Evolutionary conservation across 1,140 invertebrate species (phyloP), one percentile per base, ranked within the genome.

Genomic region (Camponotus vicinus): DNA sequence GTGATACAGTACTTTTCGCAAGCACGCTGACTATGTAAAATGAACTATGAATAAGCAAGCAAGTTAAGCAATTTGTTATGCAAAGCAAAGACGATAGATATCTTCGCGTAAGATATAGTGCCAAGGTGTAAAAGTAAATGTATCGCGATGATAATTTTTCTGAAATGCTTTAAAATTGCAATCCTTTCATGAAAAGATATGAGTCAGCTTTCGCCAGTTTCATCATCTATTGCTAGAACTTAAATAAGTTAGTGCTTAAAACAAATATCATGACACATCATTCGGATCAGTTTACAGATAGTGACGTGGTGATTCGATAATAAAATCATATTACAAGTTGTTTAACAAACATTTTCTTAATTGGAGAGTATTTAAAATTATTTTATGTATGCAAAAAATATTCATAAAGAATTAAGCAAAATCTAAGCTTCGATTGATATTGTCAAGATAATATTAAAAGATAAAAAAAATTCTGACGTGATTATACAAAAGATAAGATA

Each of bases 241-340:
- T 57, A 80, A 70, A 42, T 64, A 80, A 34, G 49, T 70, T 70
- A 49, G n/a, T n/a, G 78, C 40, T 80, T 32, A 70, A 37, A 70
- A 57, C 34, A 27, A 34, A 79, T 13, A 49, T 79, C 42, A 66
- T 27, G 75, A 32, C 18, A 34, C n/a, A 61, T 79, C 11, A 55
- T 21, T 34, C 15, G 49, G 66, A 57, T 69, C 52, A 15, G 37
- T 57, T 32, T 57, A 69, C 21, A 52, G n/a, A 67, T 11, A 42
- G n/a, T 70, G 52, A 59, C 9, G 67, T 7, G 8, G 78, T 37
- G 15, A 52, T 42, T 42, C 27, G 15, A 52, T 71, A 32, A 21
- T 21, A 34, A 37, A 34, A 37, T 80, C 21, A 5, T 27, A 21
- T n/a, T 32, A 63, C 32, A 63, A 63, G 21, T n/a, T 8, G 42